Evolutionary conservation across 2,888 invertebrate genomes (phyloP), one percentile per base, ranked within the genome.

Genomic region (Erynnis tages): DNA sequence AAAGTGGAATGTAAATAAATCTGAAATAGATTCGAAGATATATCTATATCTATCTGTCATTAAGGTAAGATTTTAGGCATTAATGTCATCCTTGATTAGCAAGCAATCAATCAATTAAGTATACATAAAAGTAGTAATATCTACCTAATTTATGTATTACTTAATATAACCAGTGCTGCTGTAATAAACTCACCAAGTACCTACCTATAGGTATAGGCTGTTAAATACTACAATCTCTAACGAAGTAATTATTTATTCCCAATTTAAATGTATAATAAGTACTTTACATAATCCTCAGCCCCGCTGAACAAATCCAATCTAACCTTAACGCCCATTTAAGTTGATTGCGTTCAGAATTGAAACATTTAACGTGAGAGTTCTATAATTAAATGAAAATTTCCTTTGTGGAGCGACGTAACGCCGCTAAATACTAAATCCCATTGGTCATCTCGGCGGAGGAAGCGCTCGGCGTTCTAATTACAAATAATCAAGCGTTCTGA

Each of bases 381-480:
- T 21, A 45, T 62, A 62, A 61, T 60, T 61, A 60, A 58, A 56
- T 56, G 38, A 49, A 49, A 56, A 54, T 56, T 57, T 56, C 56
- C 58, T 57, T 46, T 54, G 43, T 25, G 16, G 55, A 57, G 53
- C 54, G 68, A 69, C 78, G 77, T 74, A 69, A 76, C 72, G 70
- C 71, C 67, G 76, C 71, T 79, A 78, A 82, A 80, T 81, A 79
- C 73, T 70, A 76, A 82, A 80, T 79, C 82, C 75, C 66, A 89
- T 89, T 89, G 89, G 89, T 86, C 87, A 88, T 87, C 82, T 81
- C 73, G 58, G 61, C 61, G 65, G 79, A 85, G 84, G 86, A 82
- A 82, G 81, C 77, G 73, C 75, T 66, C 71, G 62, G 69, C 79
- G 86, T 87, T 90, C 89, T 90, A 90, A 90, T 90, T 90, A 90